Evolutionary conservation across 2,888 invertebrate genomes (phyloP), one percentile per base, ranked within the genome.

Genomic region (Thalpophila matura): DNA sequence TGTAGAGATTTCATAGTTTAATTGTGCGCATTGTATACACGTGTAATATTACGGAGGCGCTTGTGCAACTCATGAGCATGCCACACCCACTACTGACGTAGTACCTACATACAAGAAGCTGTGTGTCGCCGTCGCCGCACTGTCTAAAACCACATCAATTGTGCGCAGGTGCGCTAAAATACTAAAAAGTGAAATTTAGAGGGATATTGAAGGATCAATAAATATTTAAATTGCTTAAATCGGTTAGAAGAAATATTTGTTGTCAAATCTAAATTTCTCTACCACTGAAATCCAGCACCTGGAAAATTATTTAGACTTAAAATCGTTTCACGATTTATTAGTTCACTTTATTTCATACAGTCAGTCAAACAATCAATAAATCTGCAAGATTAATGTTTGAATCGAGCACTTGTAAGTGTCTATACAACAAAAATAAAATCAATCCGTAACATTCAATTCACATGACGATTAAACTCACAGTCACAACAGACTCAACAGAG

Each of bases 11-110:
- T 27, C 38, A 64, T 46, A 33, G 1, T 18, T 24, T 12, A 4
- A 20, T 37, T 16, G 38, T 46, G 24, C 18, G 37, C 24, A 63
- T 43, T 47, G 26, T 24, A 33, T 40, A 38, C 58, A 70, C 26
- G 29, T 65, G 49, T 38, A 26, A 18, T 49, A 64, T 53, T 45
- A 24, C 53, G 26, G 53, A 33, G 22, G 22, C 47, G 49, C 53
- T 86, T 88, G 82, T 79, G 80, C 81, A 85, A 85, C 79, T 75
- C 80, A 66, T 69, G 74, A 81, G 76, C 76, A 77, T 55, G 64
- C 65, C 65, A 60, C 74, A 73, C 86, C 85, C 79, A 79, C 82
- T 76, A 65, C 78, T 80, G 81, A 81, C 78, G 80, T 64, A 60
- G 77, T 67, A 9, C 14, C 9, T 7, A 49, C 29, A 50, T 7